phyloP scores from a whole-genome alignment of 2,888 invertebrate species.

The Empis livida region DNA sequence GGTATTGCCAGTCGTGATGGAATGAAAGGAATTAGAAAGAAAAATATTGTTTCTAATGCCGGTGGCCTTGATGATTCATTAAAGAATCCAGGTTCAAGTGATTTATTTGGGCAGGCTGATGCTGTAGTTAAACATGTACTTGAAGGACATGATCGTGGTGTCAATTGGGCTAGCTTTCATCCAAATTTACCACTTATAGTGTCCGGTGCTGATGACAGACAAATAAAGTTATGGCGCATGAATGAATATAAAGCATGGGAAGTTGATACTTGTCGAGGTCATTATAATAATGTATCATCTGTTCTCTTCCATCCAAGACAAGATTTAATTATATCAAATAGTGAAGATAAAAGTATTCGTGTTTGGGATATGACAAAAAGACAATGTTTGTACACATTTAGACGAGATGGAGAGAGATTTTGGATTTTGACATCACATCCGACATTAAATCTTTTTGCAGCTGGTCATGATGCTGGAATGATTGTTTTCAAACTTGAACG shows the following conservation, averaged over 20 bases:
- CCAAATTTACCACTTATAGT: slow-evolving; percentile 87
- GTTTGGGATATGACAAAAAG: slow-evolving; percentile 99
- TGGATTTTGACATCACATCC: slow-evolving; percentile 97
- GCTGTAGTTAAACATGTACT: slow-evolving; percentile 83
- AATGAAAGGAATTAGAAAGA: slow-evolving; percentile 58
- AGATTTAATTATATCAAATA: slow-evolving; percentile 91
- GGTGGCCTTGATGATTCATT: slow-evolving; percentile 79
- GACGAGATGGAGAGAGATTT: slow-evolving; percentile 92
- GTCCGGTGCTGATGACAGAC: slow-evolving; percentile 97
- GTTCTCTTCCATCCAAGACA: slow-evolving; percentile 94
- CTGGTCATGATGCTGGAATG: slow-evolving; percentile 89
- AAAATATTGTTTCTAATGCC: slow-evolving; percentile 94
- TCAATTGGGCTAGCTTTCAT: slow-evolving; percentile 98
- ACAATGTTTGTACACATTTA: slow-evolving; percentile 79
- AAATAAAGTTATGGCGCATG: slow-evolving; percentile 97
- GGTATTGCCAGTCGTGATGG: slow-evolving; percentile 35
- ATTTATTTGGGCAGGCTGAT: slow-evolving; percentile 90
- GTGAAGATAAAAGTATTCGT: slow-evolving; percentile 94
- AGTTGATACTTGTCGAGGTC: slow-evolving; percentile 98
- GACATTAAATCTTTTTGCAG: slow-evolving; percentile 90
- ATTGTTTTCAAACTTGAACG: slow-evolving; percentile 63
- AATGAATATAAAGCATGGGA: slow-evolving; percentile 99
- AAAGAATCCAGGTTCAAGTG: slow-evolving; percentile 73
- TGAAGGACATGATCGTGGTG: slow-evolving; percentile 92
- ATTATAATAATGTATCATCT: slow-evolving; percentile 98